Evolutionary conservation across 2,113 vertebrate species (phyloP), one percentile per base, ranked within the genome.

Genomic region (Seriola rivoliana): DNA sequence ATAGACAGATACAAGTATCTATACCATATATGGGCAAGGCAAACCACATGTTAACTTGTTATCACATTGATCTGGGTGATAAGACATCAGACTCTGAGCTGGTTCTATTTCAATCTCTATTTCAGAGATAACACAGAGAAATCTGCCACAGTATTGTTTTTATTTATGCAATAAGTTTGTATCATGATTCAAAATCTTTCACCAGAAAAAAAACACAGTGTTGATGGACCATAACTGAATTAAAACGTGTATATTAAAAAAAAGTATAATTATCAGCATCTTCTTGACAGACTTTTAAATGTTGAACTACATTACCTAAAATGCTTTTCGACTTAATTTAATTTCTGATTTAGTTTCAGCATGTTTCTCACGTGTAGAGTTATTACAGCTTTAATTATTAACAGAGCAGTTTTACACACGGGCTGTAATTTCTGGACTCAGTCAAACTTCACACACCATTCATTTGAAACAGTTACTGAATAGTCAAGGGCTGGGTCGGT

Each of bases 401-500:
- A 5, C 25, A 3, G 50, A 6, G 17, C 46, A 55, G 38, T 12
- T 73, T 11, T 44, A 5, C 25, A 50, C 1, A 23, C 13, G 4
- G 36, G 29, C 48, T 38, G 54, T 75, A 2, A 48, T 46, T 42
- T 36, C 1, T 8, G 34, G 19, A 14, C 46, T 2, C 57, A 65
- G 70, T 59, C 62, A 38, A 55, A 58, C 12, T 60, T 59, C 44
- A 21, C 52, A 34, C 72, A 76, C 83, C 80, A 84, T 85, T 85
- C 67, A 84, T 82, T 52, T 63, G 72, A 38, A 77, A 16, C 80
- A 29, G 32, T 23, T 63, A 50, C 36, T 72, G 85, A 86, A 68
- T 9, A 74, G 71, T 40, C 89, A 78, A 60, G 91, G 94, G 94
- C 75, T 94, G 93, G 93, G 93, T 93, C 92, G 65, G 48, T 90